Evolutionary conservation across 2,888 invertebrate genomes (phyloP).

Genomic region (Polyommatus icarus): DNA sequence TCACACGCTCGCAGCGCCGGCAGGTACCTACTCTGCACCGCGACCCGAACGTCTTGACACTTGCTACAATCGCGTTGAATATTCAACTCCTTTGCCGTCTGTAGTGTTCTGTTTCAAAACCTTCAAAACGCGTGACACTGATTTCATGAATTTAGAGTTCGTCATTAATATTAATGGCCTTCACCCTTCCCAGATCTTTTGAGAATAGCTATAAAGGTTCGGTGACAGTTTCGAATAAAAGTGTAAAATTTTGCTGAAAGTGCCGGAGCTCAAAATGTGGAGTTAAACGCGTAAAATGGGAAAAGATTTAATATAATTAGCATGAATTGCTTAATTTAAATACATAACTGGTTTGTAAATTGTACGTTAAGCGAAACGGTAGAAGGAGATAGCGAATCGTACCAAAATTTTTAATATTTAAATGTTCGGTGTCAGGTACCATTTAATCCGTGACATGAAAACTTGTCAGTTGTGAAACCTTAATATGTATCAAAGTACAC

Average conservation of each 20-base stretch:
- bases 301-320: background rate
- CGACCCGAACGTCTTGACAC: slow-evolving; percentile 38
- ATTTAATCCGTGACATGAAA: slow-evolving; percentile 14
- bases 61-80: slow-evolving; percentile 32
- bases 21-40: slow-evolving; percentile 47
- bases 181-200: background rate
- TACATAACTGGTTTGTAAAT: background rate
- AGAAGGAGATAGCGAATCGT: background rate
- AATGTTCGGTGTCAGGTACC: slow-evolving; percentile 18
- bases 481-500: slow-evolving; percentile 40
- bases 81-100: background rate
- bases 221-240: background rate
- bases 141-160: background rate
- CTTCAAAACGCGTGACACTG: slow-evolving; percentile 14
- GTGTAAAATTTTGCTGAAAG: background rate
- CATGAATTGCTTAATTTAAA: background rate
- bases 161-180: slow-evolving; percentile 16
- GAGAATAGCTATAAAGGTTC: background rate
- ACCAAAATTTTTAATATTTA: background rate
- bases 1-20: slow-evolving; percentile 73
- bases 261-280: background rate
- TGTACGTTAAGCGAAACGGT: background rate
- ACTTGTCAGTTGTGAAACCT: slow-evolving; percentile 37
- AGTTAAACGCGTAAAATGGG: background rate
- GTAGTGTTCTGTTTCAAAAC: background rate